A percentile compares a stretch with the other conserved stretches of the same genome.
These are phyloP conservation scores for Protomyctophum bolini DNA, from an alignment of 2,113 vertebrate species.

Conservation along the genomic window DNA sequence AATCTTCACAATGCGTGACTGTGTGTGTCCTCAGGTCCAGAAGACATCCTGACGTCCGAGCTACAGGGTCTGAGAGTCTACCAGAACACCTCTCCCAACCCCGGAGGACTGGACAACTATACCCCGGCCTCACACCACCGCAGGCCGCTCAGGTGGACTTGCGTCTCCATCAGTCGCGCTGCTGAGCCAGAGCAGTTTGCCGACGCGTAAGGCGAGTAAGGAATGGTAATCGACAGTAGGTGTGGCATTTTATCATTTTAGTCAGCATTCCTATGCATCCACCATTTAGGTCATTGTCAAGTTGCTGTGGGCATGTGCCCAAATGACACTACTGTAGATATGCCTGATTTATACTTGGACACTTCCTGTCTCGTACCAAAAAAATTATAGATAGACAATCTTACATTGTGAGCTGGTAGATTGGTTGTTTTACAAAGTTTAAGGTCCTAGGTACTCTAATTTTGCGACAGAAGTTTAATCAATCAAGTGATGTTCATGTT, in stretches of 20 bases:
- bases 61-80: slow-evolving; percentile 28
- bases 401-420: too few species aligned
- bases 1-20: neutral
- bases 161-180: neutral
- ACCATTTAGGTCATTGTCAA: neutral
- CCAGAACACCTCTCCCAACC: neutral
- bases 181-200: slow-evolving; percentile 67
- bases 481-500: too few species aligned
- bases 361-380: too few species aligned
- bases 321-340: neutral
- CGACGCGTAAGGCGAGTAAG: slow-evolving; percentile 58
- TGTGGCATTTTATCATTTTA: too few species aligned
- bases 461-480: too few species aligned
- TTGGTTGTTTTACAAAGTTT: too few species aligned
- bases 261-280: too few species aligned
- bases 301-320: slow-evolving; percentile 1
- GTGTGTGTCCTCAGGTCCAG: slow-evolving; percentile 54
- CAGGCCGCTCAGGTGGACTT: slow-evolving; percentile 50
- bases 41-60: slow-evolving; percentile 54
- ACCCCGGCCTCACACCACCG: slow-evolving; percentile 61
- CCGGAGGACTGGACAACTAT: slow-evolving; percentile 42
- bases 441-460: too few species aligned
- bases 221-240: neutral
- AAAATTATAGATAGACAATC: too few species aligned
- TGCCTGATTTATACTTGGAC: too few species aligned